Evolutionary conservation across 2,888 invertebrate species (phyloP).

Genomic region (Pseudococcus jackbeardsleyi): DNA sequence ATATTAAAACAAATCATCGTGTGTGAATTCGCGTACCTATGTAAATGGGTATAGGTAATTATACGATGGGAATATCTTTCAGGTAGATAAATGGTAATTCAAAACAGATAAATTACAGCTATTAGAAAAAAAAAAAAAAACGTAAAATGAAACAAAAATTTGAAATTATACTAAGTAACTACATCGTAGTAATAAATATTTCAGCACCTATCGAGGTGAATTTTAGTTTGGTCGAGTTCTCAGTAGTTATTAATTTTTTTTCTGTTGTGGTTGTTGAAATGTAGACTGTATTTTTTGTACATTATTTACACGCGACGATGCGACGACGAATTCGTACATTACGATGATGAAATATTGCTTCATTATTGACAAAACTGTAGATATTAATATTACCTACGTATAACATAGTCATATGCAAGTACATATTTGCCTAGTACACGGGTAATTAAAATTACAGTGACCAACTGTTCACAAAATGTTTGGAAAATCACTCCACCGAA

Average conservation of each 20-base stretch:
- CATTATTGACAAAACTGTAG: neutral
- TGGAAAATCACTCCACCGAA: too few species aligned
- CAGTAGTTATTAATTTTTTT: neutral
- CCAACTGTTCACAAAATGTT: neutral
- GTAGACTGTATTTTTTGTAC: neutral
- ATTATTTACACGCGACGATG: constrained; percentile 5
- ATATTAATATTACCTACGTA: neutral
- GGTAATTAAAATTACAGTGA: neutral
- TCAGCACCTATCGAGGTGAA: neutral
- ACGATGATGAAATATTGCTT: neutral
- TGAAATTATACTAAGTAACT: too few species aligned
- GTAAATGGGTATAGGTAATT: neutral
- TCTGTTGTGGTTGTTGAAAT: neutral
- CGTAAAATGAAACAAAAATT: neutral
- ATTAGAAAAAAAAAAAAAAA: neutral
- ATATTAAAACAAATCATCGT: constrained; percentile 1
- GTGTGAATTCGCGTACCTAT: neutral
- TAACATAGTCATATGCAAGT: too few species aligned
- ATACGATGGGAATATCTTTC: neutral
- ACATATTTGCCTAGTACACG: too few species aligned
- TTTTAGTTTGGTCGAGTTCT: neutral
- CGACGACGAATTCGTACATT: neutral
- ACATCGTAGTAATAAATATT: neutral
- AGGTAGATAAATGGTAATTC: too few species aligned
- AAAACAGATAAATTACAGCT: too few species aligned